These are phyloP conservation scores for Galeruca laticollis DNA, from an alignment of 2,888 invertebrate species.

Conservation along the genomic window DNA sequence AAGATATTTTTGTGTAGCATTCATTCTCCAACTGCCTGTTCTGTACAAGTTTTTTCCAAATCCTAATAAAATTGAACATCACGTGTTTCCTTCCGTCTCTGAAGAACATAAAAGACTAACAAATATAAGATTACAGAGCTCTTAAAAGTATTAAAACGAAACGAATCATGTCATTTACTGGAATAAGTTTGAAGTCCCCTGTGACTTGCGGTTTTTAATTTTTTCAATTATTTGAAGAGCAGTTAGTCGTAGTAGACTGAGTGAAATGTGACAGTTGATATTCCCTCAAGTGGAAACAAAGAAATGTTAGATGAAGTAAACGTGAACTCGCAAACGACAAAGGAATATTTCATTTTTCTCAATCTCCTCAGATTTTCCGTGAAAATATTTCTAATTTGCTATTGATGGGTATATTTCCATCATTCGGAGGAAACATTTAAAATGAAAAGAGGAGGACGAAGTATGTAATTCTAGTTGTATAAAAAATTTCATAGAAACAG, in stretches of 20 bases:
- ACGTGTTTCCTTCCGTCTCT: constrained; percentile 6
- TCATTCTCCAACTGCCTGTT: no score
- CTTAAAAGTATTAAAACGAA: constrained; percentile 48
- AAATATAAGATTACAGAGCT: constrained; percentile 31
- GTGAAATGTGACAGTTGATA: constrained; percentile 16
- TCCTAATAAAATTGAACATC: not conserved
- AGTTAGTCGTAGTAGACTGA: constrained; percentile 10
- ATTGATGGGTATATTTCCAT: no score
- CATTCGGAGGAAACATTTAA: no score
- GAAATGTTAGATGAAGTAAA: not conserved
- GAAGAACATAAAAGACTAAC: not conserved
- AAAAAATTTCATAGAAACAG: no score
- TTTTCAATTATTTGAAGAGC: constrained; percentile 27
- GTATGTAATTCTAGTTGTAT: no score
- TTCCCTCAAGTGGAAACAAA: constrained; percentile 23
- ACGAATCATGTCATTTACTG: constrained; percentile 42
- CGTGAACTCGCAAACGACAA: no score
- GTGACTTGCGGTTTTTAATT: constrained; percentile 40
- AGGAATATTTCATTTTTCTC: no score
- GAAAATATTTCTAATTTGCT: no score
- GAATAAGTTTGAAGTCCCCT: constrained; percentile 40
- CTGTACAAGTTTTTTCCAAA: no score
- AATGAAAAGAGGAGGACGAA: no score
- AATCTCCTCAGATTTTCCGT: no score
- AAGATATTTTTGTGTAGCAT: no score